Conservation (phyloP, 2,113 vertebrate species). For the Telmatochromis sp. region DNA sequence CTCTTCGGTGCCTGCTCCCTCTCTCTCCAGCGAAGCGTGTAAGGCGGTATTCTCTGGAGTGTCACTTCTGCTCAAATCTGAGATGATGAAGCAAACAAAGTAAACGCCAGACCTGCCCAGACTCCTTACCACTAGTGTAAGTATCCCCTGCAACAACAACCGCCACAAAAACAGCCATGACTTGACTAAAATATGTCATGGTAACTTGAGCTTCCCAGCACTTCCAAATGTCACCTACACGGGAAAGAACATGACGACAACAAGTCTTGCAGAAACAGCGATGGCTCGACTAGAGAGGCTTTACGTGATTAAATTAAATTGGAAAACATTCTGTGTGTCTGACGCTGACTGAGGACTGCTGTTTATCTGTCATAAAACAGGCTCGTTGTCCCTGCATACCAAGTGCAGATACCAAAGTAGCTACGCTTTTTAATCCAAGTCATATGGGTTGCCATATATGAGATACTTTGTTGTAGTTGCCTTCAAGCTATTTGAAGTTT, state of each 20-base stretch:
- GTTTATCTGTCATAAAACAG: neutral
- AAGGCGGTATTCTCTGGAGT: slow-evolving; percentile 7
- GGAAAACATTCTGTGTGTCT: neutral
- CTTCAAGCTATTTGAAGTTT: neutral
- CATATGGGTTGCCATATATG: neutral
- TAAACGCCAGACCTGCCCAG: slow-evolving; percentile 37
- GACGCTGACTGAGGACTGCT: neutral
- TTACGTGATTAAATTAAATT: neutral
- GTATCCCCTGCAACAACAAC: slow-evolving; percentile 16
- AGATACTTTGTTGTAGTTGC: neutral
- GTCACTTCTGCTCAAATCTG: slow-evolving; percentile 39
- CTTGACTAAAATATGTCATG: slow-evolving; percentile 14
- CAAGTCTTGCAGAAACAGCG: neutral
- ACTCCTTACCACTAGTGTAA: slow-evolving; percentile 26
- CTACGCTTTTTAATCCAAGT: neutral
- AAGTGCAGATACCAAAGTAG: neutral
- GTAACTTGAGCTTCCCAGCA: neutral
- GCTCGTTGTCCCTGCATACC: neutral
- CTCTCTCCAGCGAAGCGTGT: slow-evolving; percentile 1
- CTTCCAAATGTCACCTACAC: slow-evolving; percentile 9
- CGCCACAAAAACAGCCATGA: slow-evolving; percentile 24
- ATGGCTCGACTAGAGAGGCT: neutral
- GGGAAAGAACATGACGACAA: neutral
- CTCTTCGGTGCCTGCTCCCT: neutral
- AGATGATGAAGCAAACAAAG: slow-evolving; percentile 44